Conservation (phyloP, 2,888 invertebrate genomes). For the Melanophora roralis region DNA sequence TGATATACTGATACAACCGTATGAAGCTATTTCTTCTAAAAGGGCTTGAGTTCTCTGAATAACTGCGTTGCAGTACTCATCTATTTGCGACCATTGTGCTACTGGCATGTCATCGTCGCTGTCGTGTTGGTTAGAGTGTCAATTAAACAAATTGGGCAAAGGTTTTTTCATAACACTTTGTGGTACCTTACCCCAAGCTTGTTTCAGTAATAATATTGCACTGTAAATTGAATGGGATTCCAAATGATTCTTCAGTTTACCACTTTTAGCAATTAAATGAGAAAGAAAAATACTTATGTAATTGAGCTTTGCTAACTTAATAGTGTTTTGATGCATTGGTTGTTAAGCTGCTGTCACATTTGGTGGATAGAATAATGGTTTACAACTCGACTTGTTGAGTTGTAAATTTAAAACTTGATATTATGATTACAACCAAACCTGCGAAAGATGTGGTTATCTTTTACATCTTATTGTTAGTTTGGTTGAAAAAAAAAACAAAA, state of each 20-base stretch:
- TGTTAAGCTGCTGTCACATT: slow-evolving; percentile 38
- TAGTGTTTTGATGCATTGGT: slow-evolving; percentile 52
- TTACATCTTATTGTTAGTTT: neutral
- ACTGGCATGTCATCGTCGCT: too few species aligned
- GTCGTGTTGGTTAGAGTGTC: too few species aligned
- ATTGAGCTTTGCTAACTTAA: slow-evolving; percentile 48
- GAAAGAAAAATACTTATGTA: slow-evolving; percentile 52
- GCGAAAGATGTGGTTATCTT: neutral
- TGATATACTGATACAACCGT: too few species aligned
- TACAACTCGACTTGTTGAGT: neutral
- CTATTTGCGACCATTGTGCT: too few species aligned
- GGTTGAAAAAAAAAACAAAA: neutral
- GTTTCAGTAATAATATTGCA: slow-evolving; percentile 49
- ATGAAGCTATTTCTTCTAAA: too few species aligned
- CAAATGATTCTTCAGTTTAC: slow-evolving; percentile 41
- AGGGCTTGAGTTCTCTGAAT: too few species aligned
- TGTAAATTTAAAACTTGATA: neutral
- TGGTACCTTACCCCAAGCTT: slow-evolving; percentile 42
- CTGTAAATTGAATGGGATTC: slow-evolving; percentile 47
- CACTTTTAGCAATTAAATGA: slow-evolving; percentile 49
- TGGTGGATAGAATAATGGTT: slow-evolving; percentile 20
- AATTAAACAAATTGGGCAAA: too few species aligned
- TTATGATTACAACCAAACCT: neutral
- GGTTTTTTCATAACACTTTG: slow-evolving; percentile 40
- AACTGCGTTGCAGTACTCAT: too few species aligned